Evolutionary conservation across 2,888 invertebrate species (phyloP), one percentile per base, ranked within the genome.

Genomic region (Brachyptera putata): DNA sequence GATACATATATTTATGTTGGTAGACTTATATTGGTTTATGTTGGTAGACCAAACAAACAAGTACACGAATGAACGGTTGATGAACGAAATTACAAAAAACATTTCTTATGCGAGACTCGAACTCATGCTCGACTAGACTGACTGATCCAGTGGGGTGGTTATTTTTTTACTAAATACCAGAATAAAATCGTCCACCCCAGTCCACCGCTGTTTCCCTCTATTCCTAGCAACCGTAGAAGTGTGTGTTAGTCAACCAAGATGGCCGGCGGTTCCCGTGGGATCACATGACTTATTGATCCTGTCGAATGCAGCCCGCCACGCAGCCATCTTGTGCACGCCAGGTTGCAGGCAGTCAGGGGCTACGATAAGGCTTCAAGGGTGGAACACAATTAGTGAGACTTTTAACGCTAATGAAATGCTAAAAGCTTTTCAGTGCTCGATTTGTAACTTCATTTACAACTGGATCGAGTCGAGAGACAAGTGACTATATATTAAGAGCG

Each of bases 221-320:
- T 9, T 3, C 14, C 9, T 39, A 39, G 24, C 46, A 22, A 46
- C 46, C 46, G 22, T 46, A 22, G 22, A 46, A 5, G 46, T 11
- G 39, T 24, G 4, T 5, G 46, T n/a, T n/a, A 46, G 18, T n/a
- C 41, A 7, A 14, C 18, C 46, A 46, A 46, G 24, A 22, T 2
- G 5, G 4, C 4, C 9, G 24, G 24, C 46, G 7, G 16, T 41
- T 46, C 21, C 21, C 46, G 11, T 46, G 24, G 46, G 46, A 11
- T 46, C 30, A 30, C 46, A 11, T 46, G 46, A 46, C 46, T 46
- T 46, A 46, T 46, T 46, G 46, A 46, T 46, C 46, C 24, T 22
- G 46, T 4, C 1, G 4, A 2, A 3, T n/a, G 46, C 46, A 46
- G 13, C 46, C 21, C 46, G 46, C 46, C 18, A 18, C 4, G 24